Conservation (phyloP, 2,888 invertebrate genomes). For the Heliconius ismenius region DNA sequence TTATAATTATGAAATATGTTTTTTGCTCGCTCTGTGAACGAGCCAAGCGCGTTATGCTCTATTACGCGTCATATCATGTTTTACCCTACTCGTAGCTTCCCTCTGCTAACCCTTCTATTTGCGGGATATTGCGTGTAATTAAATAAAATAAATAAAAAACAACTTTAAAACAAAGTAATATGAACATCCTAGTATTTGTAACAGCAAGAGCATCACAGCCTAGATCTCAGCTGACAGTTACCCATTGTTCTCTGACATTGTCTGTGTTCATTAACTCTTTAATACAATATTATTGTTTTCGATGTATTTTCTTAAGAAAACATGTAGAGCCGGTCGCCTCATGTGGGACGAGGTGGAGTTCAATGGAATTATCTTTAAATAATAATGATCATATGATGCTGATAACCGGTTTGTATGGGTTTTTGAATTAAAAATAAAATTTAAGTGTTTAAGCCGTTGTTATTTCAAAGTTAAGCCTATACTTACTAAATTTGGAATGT, state of each 20-base stretch:
- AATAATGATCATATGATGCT: not conserved
- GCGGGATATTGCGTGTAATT: not conserved
- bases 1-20: too few relatives aligned
- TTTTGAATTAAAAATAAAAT: not conserved
- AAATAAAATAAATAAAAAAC: not conserved
- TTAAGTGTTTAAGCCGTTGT: not conserved
- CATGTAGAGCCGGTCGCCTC: not conserved
- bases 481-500: not conserved
- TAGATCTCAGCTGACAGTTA: slow-evolving; percentile 37
- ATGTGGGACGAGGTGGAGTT: slow-evolving; percentile 8
- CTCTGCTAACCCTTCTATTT: not conserved
- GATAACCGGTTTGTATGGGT: not conserved
- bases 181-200: slow-evolving; percentile 12
- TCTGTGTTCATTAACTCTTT: slow-evolving; percentile 21
- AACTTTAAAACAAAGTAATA: not conserved
- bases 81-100: too few relatives aligned
- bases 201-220: slow-evolving; percentile 27
- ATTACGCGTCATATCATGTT: too few relatives aligned
- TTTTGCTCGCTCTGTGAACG: too few relatives aligned
- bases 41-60: too few relatives aligned
- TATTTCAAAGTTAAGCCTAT: not conserved
- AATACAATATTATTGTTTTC: slow-evolving; percentile 16
- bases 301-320: slow-evolving; percentile 12
- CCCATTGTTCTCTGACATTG: slow-evolving; percentile 33
- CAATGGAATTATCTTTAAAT: slow-evolving; percentile 11